Evolutionary conservation across 92 coral and sea anemone genomes (phyloP), one percentile per base, ranked within the genome.

Genomic region (Zoanthus sociatus): DNA sequence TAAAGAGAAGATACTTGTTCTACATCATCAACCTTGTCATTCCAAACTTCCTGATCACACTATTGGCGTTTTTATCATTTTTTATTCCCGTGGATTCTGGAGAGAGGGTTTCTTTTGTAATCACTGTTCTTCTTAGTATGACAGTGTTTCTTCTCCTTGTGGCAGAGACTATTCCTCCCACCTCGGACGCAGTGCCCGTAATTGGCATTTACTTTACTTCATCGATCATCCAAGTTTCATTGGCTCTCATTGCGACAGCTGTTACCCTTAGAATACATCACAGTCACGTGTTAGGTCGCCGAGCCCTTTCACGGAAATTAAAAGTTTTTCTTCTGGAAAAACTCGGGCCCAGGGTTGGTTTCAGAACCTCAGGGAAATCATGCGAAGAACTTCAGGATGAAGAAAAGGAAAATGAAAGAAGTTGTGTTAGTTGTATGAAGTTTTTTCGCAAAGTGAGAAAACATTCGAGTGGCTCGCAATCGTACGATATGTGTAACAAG

Each of bases 161-260:
- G 7, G 98, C 98, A 1, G 98, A 94, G 84, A 91, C 94, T 53
- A 92, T 94, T 48, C 98, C 98, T 0, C 91, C 98, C 21, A 94
- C 98, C 21, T 94, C 98, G 6, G 98, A 94, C 15, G 95, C 98
- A 6, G 95, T 96, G 9, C 98, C 98, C 21, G 96, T 96, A 0
- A 94, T 96, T 26, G 98, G 98, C 18, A 91, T 94, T 78, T 93
- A 88, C 83, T 94, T 91, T 82, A 90, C 98, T 10, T 89, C 93
- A 6, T 96, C 98, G n/a, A 94, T 94, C 8, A 81, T 96, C 15
- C 96, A 93, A 58, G 96, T 96, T 0, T 89, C 98, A 6, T 82
- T 95, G 7, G 98, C 98, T 26, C 93, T 96, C 6, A 74, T 96
- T 17, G 98, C 98, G 1, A 96, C 98, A 9, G 98, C 96, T 7